Percentiles rank a stretch among this genome's conserved stretches.
phyloP scores from a whole-genome alignment of 35 echinoderm and acorn worm species.

The Holothuria glaberrima region DNA sequence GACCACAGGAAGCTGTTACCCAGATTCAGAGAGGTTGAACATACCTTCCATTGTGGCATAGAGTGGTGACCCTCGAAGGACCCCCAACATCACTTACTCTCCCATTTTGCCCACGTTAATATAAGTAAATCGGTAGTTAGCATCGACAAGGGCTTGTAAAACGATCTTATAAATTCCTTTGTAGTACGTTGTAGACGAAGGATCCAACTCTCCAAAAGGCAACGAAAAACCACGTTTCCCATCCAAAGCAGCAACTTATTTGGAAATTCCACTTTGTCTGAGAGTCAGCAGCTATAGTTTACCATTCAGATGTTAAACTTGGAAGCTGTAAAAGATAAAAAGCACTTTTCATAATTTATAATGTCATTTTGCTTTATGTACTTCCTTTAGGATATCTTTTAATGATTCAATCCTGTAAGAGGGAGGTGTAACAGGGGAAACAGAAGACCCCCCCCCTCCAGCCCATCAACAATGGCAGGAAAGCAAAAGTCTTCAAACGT shows the following conservation, averaged over 20 bases:
- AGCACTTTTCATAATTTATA: no score
- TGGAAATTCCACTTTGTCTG: background rate
- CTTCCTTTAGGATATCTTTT: no score
- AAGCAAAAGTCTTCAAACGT: no score
- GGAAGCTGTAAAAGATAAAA: no score
- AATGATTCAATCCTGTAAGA: no score
- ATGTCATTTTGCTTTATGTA: no score
- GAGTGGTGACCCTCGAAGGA: background rate
- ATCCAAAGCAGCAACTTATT: background rate
- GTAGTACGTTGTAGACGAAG: background rate
- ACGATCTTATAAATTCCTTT: slow-evolving; percentile 9
- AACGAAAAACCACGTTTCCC: background rate
- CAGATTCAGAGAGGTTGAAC: background rate
- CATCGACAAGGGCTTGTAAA: slow-evolving; percentile 48
- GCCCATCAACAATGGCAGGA: no score
- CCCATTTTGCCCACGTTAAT: slow-evolving; percentile 29
- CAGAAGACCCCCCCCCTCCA: no score
- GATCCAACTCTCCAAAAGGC: background rate
- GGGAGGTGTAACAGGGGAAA: no score
- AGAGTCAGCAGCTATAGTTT: no score
- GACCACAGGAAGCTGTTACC: background rate
- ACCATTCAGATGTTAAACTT: no score
- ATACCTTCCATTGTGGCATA: background rate
- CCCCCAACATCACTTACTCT: slow-evolving; percentile 18
- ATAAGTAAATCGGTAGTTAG: slow-evolving; percentile 38